Evolutionary conservation across 1,140 invertebrate genomes (phyloP), one percentile per base, ranked within the genome.

Genomic region (Chymomyza costata): DNA sequence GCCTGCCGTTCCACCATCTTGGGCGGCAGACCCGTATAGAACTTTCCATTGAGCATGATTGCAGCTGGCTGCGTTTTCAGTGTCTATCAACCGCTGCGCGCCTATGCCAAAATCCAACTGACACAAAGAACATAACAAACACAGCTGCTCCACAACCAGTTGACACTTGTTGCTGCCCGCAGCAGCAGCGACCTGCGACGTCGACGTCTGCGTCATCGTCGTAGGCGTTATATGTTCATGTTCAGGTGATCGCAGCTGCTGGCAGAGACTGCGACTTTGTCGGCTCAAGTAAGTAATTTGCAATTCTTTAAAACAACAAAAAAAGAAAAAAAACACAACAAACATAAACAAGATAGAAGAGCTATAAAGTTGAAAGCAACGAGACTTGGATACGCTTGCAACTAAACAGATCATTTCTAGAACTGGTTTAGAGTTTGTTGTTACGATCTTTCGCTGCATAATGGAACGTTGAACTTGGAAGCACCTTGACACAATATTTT

Each of bases 21-120:
- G 43, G 82, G 82, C 51, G 82, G 82, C 59, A 84, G 55, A 10
- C 82, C 82, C 19, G 78, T 82, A 38, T 81, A 84, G 53, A 84
- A 84, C 32, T 84, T 84, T 15, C 82, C 82, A 28, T 84, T 84
- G 37, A 84, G 40, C 82, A 84, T 84, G 40, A 41, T 46, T 13
- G 47, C 39, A 15, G 34, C 13, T 18, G 39, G 31, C 32, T 46
- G 40, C 39, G 43, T 18, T 44, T n/a, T n/a, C n/a, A n/a, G n/a
- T n/a, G 47, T 56, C 35, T 58, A 45, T 15, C 39, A 31, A 65
- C 61, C 46, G 61, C 50, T 52, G 18, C 21, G 49, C 43, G 19
- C 37, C 51, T 45, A 51, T 44, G 56, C 54, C 67, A 40, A 67
- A 55, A 53, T 53, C 55, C 67, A 47, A 80, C 67, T 55, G 44